These are phyloP conservation scores for Latrodectus elegans DNA, from an alignment of 2,888 invertebrate species.

Conservation along the genomic window DNA sequence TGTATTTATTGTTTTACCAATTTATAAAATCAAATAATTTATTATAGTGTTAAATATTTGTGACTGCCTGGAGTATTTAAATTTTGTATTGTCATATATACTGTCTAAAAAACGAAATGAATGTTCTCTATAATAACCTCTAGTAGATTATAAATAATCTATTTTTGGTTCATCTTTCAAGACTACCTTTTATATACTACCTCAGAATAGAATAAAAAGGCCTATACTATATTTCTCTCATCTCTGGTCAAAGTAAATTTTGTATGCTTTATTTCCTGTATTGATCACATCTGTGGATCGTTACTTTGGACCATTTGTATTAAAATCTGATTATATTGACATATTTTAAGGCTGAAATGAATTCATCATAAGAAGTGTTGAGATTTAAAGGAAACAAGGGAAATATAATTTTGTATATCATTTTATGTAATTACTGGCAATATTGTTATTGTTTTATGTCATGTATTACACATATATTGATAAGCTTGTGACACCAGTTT, in stretches of 20 bases:
- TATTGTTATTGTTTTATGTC: slow-evolving; percentile 54
- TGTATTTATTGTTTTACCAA: no score
- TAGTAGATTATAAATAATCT: neutral
- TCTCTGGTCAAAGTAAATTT: no score
- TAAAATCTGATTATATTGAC: no score
- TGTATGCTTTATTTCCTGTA: no score
- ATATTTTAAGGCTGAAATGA: neutral
- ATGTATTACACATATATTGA: slow-evolving; percentile 56
- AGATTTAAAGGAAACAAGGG: slow-evolving; percentile 21
- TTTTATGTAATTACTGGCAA: slow-evolving; percentile 56
- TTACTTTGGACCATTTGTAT: no score
- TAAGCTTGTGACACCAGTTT: slow-evolving; percentile 41
- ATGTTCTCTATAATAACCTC: neutral
- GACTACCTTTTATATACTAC: slow-evolving; percentile 2
- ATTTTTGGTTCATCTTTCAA: neutral
- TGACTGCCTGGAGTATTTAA: no score
- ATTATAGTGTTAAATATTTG: no score
- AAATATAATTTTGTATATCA: slow-evolving; percentile 19
- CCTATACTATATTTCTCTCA: no score
- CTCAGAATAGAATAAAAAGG: neutral
- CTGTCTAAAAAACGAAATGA: no score
- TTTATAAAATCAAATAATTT: no score
- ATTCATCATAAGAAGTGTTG: slow-evolving; percentile 4
- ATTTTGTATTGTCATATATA: no score
- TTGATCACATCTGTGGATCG: no score